Base-by-base conservation (phyloP, 2,797 vertebrate species). In the Oreochromis mossambicus region DNA sequence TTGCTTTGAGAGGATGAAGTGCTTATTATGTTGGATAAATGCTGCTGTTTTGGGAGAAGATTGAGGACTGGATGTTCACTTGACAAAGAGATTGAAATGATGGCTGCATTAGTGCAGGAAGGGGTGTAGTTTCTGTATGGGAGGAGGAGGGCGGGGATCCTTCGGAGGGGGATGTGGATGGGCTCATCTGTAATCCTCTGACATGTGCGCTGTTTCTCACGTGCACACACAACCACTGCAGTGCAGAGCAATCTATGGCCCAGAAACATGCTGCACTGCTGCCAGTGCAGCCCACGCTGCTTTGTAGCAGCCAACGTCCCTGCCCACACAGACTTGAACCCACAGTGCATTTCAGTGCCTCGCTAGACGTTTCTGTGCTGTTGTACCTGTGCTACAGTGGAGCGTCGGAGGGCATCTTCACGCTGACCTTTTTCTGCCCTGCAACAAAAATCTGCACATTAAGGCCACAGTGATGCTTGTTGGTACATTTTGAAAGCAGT, bases 141-240 rank as follows among this genome's bases (percentile, higher is more conserved):
- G 32, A 21, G 66, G 29, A 24, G 36, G 41, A 51, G 19, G 50
- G 46, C n/a, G 34, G 76, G 80, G 81, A 80, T 83, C 82, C 78
- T 84, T 24, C 38, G 77, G 54, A 66, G 14, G 48, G 61, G 80
- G 84, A 66, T 80, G 77, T 66, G 66, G 89, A 79, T 46, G 82
- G 83, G 66, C 76, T 88, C 77, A 38, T 82, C 76, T 86, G n/a
- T 87, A 92, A 91, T 92, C 92, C 80, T 79, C 86, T 68, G 78
- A 87, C 93, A 94, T 92, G 93, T 95, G 92, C 83, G 2, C 87
- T 88, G 77, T 50, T 81, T 84, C 88, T 94, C 93, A 94, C 91
- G 78, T 94, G 92, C 88, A 87, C 80, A 68, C 83, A 76, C 80
- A 73, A 75, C 83, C 84, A 86, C 88, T 89, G 82, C 87, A 88